Conservation (phyloP, 2,888 invertebrate species). For the Micoletzkya japonica region DNA sequence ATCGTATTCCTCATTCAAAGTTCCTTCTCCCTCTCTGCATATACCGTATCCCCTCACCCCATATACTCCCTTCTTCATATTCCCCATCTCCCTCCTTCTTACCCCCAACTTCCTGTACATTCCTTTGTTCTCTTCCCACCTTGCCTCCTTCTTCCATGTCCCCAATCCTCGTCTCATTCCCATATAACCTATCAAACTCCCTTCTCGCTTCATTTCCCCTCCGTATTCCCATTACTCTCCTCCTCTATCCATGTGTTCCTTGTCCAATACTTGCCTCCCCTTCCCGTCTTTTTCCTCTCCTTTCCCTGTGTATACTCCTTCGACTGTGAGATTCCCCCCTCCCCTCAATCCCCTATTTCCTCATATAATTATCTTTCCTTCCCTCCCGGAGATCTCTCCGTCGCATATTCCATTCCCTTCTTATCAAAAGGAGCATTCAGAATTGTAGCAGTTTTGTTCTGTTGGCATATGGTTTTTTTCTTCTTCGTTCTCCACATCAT, state of each 20-base stretch:
- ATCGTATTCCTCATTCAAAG: background rate
- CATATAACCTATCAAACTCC: background rate
- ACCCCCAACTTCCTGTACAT: background rate
- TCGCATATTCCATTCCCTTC: background rate
- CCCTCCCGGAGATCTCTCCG: background rate
- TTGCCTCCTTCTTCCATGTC: background rate
- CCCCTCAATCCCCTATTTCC: too few relatives aligned
- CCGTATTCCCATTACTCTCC: constrained; percentile 12
- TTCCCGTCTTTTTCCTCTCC: background rate
- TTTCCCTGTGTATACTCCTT: background rate
- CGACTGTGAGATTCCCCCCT: too few relatives aligned
- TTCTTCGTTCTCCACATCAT: too few relatives aligned
- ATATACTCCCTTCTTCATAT: too few relatives aligned
- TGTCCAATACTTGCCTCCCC: constrained; percentile 4
- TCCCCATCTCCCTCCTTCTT: too few relatives aligned
- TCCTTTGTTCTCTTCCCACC: background rate
- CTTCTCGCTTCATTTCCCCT: background rate
- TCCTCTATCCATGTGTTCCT: too few relatives aligned
- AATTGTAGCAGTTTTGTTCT: too few relatives aligned
- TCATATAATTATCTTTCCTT: background rate
- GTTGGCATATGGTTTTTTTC: too few relatives aligned
- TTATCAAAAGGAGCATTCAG: constrained; percentile 12
- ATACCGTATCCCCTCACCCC: background rate
- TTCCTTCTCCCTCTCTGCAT: background rate
- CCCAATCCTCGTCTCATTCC: background rate